A percentile compares a stretch with the other conserved stretches of the same genome.
phyloP scores from a whole-genome alignment of 2,797 vertebrate species.

The Crocidura indochinensis region DNA sequence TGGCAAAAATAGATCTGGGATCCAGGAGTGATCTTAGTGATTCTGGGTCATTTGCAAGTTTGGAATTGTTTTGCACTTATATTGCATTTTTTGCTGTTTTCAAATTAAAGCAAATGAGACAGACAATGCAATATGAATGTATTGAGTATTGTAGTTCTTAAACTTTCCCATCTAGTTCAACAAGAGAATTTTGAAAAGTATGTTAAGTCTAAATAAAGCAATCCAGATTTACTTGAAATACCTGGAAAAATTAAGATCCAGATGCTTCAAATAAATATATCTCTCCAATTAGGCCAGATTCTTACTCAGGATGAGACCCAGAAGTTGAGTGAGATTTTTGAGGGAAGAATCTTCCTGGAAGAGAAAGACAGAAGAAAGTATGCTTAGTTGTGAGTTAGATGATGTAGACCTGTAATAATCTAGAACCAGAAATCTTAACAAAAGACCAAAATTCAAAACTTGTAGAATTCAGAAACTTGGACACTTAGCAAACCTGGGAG shows the following conservation, averaged over 20 bases:
- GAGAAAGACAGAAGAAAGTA: not conserved
- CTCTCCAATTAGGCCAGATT: no score
- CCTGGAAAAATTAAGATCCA: not conserved
- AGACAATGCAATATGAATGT: not conserved
- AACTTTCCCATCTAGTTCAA: slow-evolving; percentile 25
- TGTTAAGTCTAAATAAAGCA: slow-evolving; percentile 34
- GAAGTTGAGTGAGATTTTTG: not conserved
- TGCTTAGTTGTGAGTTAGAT: not conserved
- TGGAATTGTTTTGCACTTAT: not conserved
- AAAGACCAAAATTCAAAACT: no score
- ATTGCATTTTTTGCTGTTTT: not conserved
- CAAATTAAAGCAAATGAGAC: slow-evolving; percentile 46
- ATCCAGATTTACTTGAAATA: not conserved
- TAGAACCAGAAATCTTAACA: not conserved
- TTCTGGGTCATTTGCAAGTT: not conserved
- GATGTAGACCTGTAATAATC: not conserved
- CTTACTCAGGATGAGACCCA: no score
- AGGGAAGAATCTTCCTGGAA: not conserved
- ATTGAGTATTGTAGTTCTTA: not conserved
- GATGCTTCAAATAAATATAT: not conserved
- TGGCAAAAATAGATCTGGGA: not conserved
- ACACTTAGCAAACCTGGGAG: not conserved
- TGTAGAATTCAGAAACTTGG: not conserved
- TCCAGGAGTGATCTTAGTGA: not conserved
- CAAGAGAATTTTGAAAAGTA: not conserved